Evolutionary conservation across 2,113 vertebrate species (phyloP), one percentile per base, ranked within the genome.

Genomic region (Pampusana beccarii): DNA sequence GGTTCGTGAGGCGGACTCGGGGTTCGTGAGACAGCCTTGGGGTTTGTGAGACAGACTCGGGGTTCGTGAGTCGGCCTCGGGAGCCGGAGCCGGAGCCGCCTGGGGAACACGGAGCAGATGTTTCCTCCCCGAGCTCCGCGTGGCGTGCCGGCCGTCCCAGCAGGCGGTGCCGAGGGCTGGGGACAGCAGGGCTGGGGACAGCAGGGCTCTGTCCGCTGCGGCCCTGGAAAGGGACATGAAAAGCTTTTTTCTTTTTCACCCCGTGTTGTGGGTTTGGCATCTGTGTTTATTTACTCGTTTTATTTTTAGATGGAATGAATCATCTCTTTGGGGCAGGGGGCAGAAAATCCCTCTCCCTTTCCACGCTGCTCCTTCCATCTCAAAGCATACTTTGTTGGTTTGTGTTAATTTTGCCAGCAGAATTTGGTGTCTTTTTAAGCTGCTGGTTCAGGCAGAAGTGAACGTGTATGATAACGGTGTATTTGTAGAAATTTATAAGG

Each of bases 21-120:
- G 42, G 16, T 44, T 44, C 16, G 7, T 44, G 42, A 18, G 16
- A 44, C 16, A 16, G 7, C 17, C 42, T 44, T 16, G 16, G 42
- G 42, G 42, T 42, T 42, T 16, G 14, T 42, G 42, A 42, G 42
- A 17, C 7, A 16, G 16, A 17, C 42, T 44, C 16, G 16, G 6
- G 16, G 42, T 44, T 44, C 13, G 5, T 42, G 42, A 42, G 42
- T 3, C 16, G 42, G 42, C 15, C 42, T 42, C n/a, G n/a, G n/a
- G n/a, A n/a, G n/a, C n/a, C n/a, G 42, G 16, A 17, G 16, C 42
- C 42, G 15, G 42, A 80, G 95, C 96, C 97, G 92, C 88, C 90
- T 73, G 54, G 0, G 4, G 93, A 69, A 92, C 96, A 71, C 80
- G 94, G 95, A 80, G 86, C 96, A 97, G 97, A 95, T 95, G 95